Evolutionary conservation across 2,797 vertebrate species (phyloP).

Genomic region (Propithecus perrieri): DNA sequence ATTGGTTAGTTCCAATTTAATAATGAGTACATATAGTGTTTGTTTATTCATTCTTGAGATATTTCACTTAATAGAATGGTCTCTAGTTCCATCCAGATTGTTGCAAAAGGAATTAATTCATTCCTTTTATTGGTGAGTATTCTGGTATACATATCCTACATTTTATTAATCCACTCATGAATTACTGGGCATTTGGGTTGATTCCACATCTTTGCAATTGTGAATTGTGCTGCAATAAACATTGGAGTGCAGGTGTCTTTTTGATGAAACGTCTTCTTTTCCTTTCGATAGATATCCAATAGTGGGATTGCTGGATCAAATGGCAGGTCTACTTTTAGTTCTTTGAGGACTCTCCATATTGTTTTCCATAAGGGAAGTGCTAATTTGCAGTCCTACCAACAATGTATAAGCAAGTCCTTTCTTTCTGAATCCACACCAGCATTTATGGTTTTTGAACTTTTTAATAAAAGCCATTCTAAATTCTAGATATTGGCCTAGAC

Average conservation of each 20-base stretch:
- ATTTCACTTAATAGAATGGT: not conserved
- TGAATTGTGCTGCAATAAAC: not conserved
- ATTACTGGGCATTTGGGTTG: not conserved
- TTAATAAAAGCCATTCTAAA: not conserved
- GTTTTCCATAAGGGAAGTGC: not conserved
- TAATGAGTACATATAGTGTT: not conserved
- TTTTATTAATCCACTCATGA: not conserved
- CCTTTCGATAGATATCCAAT: not conserved
- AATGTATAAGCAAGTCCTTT: not conserved
- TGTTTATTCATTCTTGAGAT: not conserved
- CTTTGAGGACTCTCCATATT: not conserved
- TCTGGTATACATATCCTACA: not conserved
- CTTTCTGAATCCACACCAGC: not conserved
- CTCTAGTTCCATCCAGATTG: not conserved
- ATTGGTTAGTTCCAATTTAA: not conserved
- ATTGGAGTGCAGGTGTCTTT: not conserved
- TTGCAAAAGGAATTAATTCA: not conserved
- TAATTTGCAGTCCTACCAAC: not conserved
- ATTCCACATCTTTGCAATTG: not conserved
- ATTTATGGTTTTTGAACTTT: not conserved
- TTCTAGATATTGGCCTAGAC: not conserved
- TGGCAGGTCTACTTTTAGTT: not conserved
- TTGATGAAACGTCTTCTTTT: not conserved
- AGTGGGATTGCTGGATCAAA: not conserved
- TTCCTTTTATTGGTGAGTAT: not conserved